Percentiles rank a stretch among this genome's conserved stretches.
These are phyloP conservation scores for Cyprinodon variegatus DNA, from an alignment of 2,113 vertebrate species.

Conservation along the genomic window DNA sequence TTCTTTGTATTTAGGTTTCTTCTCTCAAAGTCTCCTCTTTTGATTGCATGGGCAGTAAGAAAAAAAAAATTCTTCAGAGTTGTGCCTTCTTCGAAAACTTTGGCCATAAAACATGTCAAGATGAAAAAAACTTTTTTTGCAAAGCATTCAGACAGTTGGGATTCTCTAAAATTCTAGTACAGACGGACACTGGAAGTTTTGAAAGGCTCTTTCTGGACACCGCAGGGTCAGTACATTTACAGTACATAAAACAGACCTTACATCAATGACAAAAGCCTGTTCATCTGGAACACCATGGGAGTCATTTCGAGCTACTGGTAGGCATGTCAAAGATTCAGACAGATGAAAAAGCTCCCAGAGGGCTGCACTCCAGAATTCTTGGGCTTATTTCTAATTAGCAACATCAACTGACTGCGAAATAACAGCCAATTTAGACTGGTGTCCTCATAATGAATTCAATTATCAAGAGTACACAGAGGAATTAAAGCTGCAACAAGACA, in stretches of 20 bases:
- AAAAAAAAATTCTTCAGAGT: slow-evolving; percentile 26
- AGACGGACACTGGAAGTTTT: neutral
- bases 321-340: slow-evolving; percentile 44
- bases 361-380: slow-evolving; percentile 44
- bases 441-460: slow-evolving; percentile 73
- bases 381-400: slow-evolving; percentile 72
- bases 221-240: neutral
- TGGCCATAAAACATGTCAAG: slow-evolving; percentile 32
- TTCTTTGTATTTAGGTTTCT: neutral
- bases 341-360: slow-evolving; percentile 17
- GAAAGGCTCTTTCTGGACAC: neutral
- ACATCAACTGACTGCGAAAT: slow-evolving; percentile 61
- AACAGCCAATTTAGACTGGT: slow-evolving; percentile 62
- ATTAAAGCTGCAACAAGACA: slow-evolving; percentile 63
- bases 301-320: slow-evolving; percentile 53
- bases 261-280: neutral
- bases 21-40: neutral
- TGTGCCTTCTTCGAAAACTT: slow-evolving; percentile 16
- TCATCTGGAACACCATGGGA: slow-evolving; percentile 24
- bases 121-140: slow-evolving; percentile 52
- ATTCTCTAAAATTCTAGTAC: slow-evolving; percentile 11
- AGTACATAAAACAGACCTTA: slow-evolving; percentile 5
- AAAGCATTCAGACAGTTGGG: slow-evolving; percentile 12
- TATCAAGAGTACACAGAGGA: slow-evolving; percentile 59
- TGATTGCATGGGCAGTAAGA: slow-evolving; percentile 35